Evolutionary conservation across 1,140 invertebrate genomes (phyloP), one percentile per base, ranked within the genome.

Genomic region (Drosophila erecta): DNA sequence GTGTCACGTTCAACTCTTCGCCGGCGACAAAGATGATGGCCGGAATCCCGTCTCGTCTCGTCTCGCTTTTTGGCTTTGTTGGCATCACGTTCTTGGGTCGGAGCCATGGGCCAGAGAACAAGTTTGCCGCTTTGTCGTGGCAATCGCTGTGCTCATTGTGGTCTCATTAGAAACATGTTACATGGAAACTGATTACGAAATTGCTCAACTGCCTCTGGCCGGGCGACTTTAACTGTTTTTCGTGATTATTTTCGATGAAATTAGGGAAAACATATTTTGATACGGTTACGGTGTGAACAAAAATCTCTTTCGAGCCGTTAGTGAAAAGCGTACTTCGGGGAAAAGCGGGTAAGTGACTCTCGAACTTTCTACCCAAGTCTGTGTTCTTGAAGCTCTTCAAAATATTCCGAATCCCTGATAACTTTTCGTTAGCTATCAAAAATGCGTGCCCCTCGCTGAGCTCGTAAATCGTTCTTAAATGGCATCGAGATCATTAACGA

Each of bases 91-190:
- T 86, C 83, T 73, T 50, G 17, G 73, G 40, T 71, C 58, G 41
- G 12, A 30, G 57, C 59, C 55, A 53, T 55, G 59, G 56, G 55
- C 43, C 41, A 41, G 40, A 75, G 81, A 87, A 86, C 81, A 81
- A 87, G 81, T 86, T 86, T 79, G 49, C 27, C 46, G 38, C 53
- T 20, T 60, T 78, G 46, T 58, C 66, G 67, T 67, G 41, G 43
- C 53, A 46, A 65, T 59, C 51, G 55, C 47, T 49, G 38, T 60
- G 60, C 41, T 67, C 47, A 44, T 67, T 78, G 65, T 75, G 75
- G 79, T 87, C 79, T 83, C 83, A 86, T 86, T 86, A 83, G 66
- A 83, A 86, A 83, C 84, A 79, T 87, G 83, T 86, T 86, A 83
- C 83, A 86, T 83, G 83, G 55, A 74, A 81, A 66, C 54, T 69